Evolutionary conservation across 2,888 invertebrate species (phyloP), one percentile per base, ranked within the genome.

Genomic region (Eudiplozoon nipponicum): DNA sequence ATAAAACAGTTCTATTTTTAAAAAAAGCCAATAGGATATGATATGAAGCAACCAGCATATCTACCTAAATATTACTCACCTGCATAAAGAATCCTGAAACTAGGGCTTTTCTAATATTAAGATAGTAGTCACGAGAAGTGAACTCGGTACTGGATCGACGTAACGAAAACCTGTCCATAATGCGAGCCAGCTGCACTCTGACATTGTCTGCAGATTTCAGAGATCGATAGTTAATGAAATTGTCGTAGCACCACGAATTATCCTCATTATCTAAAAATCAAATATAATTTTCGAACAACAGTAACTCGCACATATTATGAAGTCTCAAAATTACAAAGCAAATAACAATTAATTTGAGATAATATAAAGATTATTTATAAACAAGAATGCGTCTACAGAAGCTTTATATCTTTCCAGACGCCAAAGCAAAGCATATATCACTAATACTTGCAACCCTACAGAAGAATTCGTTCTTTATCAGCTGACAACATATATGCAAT

Each of bases 71-170:
- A 26, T n/a, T 28, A 28, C 33, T 9, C 57, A 78, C 86, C 70
- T 94, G 94, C 94, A 94, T 94, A 56, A 98, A 98, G 62, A 86
- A 94, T 40, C 94, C 94, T 49, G 84, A 74, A 15, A 94, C 86
- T 22, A 98, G 67, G 0, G 94, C 86, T 64, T 90, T 94, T 47
- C 94, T 67, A 52, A 98, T 98, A 59, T 94, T 94, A 38, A 86
- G 70, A 59, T 98, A 98, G 57, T 98, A 98, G 59, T 94, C 90
- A 61, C 81, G 74, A 44, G 81, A 81, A 33, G 80, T 81, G 60
- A 98, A 98, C 51, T 94, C 86, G 15, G 94, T 94, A 45, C 86
- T 86, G 3, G 80, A 76, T 44, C 84, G 65, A 55, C 76, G 75
- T 49, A 90, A 63, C 55, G 69, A 73, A 58, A 90, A 86, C 49